phyloP scores from a whole-genome alignment of 1,140 invertebrate genomes.

The Rhopalosiphum maidis region DNA sequence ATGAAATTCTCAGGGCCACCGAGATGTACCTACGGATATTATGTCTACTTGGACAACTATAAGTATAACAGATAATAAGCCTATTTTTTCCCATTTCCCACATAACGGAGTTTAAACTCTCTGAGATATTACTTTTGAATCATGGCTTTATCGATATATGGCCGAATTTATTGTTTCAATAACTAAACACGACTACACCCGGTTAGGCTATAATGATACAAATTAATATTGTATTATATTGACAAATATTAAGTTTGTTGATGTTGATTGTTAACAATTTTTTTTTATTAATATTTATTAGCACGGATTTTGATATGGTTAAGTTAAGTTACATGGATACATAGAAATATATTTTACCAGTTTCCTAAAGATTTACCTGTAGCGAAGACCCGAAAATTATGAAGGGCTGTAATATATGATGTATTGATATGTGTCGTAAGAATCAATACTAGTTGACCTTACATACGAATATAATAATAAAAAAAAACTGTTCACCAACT shows the following conservation, averaged over 20 bases:
- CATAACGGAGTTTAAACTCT: neutral
- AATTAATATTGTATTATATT: neutral
- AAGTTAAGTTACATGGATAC: too few relatives aligned
- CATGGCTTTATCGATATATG: neutral
- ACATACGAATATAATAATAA: slow-evolving; percentile 25
- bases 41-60: neutral
- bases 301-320: neutral
- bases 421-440: slow-evolving; percentile 20
- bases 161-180: neutral
- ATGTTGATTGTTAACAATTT: neutral
- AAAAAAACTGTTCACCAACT: neutral
- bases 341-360: neutral
- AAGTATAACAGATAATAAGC: neutral
- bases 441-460: slow-evolving; percentile 51
- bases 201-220: neutral
- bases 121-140: neutral
- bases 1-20: neutral
- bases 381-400: slow-evolving; percentile 31
- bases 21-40: neutral
- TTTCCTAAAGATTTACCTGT: neutral
- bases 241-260: neutral
- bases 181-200: neutral
- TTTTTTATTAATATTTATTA: neutral
- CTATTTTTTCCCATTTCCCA: neutral
- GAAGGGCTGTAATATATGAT: slow-evolving; percentile 37